These are phyloP conservation scores for Lytechinus pictus DNA, from an alignment of 35 echinoderm and acorn worm genomes.

Conservation along the genomic window DNA sequence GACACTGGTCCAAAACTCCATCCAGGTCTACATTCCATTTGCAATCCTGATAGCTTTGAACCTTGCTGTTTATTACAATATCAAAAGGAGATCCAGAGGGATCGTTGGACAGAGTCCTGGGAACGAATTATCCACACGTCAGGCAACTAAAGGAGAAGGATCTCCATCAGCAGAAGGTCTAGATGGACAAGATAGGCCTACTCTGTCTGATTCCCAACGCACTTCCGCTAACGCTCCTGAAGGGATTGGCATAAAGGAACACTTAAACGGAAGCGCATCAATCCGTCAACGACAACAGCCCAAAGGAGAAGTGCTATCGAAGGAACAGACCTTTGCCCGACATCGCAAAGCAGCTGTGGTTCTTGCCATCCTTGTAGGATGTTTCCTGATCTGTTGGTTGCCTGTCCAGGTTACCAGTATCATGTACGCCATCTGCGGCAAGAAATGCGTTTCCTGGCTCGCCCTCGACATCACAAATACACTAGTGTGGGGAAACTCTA, in stretches of 20 bases:
- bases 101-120: not conserved
- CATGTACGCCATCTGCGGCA: not conserved
- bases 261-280: not conserved
- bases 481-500: not conserved
- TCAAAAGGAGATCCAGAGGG: not conserved
- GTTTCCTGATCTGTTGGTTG: not conserved
- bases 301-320: not conserved
- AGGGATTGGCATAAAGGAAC: too few species aligned
- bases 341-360: not conserved
- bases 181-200: not conserved
- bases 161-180: not conserved
- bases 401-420: not conserved
- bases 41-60: not conserved
- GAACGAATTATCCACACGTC: not conserved
- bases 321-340: not conserved
- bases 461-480: not conserved
- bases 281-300: not conserved
- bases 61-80: not conserved
- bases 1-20: not conserved
- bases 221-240: not conserved
- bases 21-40: slow-evolving; percentile 34
- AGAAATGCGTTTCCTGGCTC: not conserved
- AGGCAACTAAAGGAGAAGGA: not conserved
- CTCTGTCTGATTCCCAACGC: not conserved
- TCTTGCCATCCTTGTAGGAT: not conserved